Evolutionary conservation across 1,140 invertebrate species (phyloP), one percentile per base, ranked within the genome.

Genomic region (Cephus cinctus): DNA sequence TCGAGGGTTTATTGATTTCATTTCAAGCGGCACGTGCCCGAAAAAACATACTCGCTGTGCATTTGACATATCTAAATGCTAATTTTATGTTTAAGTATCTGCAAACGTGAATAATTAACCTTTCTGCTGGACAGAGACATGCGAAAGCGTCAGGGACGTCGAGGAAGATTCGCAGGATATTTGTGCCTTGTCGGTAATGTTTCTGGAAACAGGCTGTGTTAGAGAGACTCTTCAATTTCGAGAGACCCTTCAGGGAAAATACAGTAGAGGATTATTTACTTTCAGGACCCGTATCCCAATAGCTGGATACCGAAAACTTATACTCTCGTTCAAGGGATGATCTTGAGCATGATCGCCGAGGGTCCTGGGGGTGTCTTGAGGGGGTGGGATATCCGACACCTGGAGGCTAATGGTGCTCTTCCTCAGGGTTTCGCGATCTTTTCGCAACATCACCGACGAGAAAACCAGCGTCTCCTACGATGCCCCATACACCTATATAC

Each of bases 371-470:
- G 22, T n/a, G n/a, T n/a, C n/a, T n/a, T n/a, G n/a, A n/a, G 20
- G 31, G 51, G 43, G 47, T 65, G 63, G 52, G 61, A 67, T 61
- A 67, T 54, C 52, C 61, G 57, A 60, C 64, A 67, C 64, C 64
- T 65, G 64, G 54, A 61, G 55, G 57, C 63, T 67, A 65, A 67
- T 65, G 63, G 63, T 40, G 43, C 46, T 15, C 23, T 40, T 53
- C 44, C 38, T 43, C 15, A n/a, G 31, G 16, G 41, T 30, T 22
- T 18, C 23, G 21, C 23, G 16, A 41, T n/a, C n/a, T n/a, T n/a
- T n/a, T n/a, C n/a, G n/a, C n/a, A n/a, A 21, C 9, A 12, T 8
- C 43, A 22, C 30, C 42, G 21, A 16, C 35, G 21, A 18, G 25
- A 46, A 46, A 45, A 32, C 25, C 38, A 18, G 12, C 11, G 15